A percentile compares a stretch with the other conserved stretches of the same genome.
phyloP scores from a whole-genome alignment of 2,113 vertebrate species.

The Argyrosomus japonicus region DNA sequence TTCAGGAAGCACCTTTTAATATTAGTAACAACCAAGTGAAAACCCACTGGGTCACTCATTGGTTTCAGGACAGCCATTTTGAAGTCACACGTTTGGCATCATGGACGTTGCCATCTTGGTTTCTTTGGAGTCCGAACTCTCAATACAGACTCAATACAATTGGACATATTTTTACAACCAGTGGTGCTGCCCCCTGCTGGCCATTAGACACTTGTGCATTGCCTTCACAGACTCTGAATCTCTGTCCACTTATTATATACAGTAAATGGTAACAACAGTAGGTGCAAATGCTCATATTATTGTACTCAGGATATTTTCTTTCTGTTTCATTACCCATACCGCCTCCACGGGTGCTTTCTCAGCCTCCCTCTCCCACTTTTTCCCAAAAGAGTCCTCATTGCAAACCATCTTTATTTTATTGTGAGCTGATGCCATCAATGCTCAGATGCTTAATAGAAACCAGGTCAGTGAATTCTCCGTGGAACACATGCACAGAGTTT shows the following conservation, averaged over 20 bases:
- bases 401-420: conserved; percentile 30
- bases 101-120: no score
- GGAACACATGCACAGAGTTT: background rate
- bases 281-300: background rate
- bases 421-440: conserved; percentile 21
- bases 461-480: conserved; percentile 44
- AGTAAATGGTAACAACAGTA: background rate
- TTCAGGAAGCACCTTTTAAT: background rate
- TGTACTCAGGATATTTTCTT: background rate
- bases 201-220: no score
- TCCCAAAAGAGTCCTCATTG: conserved; percentile 5
- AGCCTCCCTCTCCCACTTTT: background rate
- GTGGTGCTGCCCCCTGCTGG: no score
- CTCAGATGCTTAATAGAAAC: conserved; percentile 42
- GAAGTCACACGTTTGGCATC: no score
- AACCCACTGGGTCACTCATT: no score
- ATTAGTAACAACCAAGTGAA: no score
- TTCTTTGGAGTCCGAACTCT: no score
- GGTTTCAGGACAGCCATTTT: no score
- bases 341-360: conserved; percentile 3
- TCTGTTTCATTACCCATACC: background rate
- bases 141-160: no score
- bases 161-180: no score
- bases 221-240: no score
- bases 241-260: background rate